Evolutionary conservation across 2,888 invertebrate genomes (phyloP), one percentile per base, ranked within the genome.

Genomic region (Drosophila quasianomalipes): DNA sequence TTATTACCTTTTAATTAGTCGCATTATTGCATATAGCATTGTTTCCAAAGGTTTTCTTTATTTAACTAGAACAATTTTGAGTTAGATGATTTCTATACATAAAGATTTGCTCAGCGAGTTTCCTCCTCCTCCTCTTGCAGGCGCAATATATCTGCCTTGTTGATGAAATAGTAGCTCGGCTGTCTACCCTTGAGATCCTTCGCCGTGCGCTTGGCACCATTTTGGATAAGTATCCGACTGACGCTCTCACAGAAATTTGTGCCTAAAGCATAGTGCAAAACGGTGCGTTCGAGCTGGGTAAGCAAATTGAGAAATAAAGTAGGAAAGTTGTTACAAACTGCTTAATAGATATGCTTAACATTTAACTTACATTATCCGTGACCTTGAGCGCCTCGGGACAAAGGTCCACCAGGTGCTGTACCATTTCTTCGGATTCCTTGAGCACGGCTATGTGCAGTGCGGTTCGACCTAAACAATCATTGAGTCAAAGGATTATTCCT

Each of bases 91-190:
- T 39, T 44, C 52, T 83, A 69, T 71, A 68, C 44, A 65, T 59
- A 44, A 58, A 30, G 47, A 74, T 74, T 47, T 63, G 79, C 58
- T 92, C 76, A 93, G 81, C 92, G 93, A 71, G 87, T 91, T 76
- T 92, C 93, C 64, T 96, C 96, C 90, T 98, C 97, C 92, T 98
- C 97, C 89, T 97, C 97, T 92, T 97, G 97, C 52, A 98, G 95
- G 75, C 96, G 95, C 74, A 96, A 94, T 88, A 98, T 97, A 81
- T 98, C 98, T 0, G 97, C 96, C 93, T 97, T 97, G 93, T 98
- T 97, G 96, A 98, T 97, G 92, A 97, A 98, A 93, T 98, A 98
- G 93, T 97, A 98, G 44, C 97, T 97, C 1, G 98, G 97, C 90
- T 97, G 97, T 53, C 98, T 95, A 67, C 97, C 97, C 94, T 97